Evolutionary conservation across 2,113 vertebrate genomes (phyloP), one percentile per base, ranked within the genome.

Genomic region (Cryptomyrus ogoouensis): DNA sequence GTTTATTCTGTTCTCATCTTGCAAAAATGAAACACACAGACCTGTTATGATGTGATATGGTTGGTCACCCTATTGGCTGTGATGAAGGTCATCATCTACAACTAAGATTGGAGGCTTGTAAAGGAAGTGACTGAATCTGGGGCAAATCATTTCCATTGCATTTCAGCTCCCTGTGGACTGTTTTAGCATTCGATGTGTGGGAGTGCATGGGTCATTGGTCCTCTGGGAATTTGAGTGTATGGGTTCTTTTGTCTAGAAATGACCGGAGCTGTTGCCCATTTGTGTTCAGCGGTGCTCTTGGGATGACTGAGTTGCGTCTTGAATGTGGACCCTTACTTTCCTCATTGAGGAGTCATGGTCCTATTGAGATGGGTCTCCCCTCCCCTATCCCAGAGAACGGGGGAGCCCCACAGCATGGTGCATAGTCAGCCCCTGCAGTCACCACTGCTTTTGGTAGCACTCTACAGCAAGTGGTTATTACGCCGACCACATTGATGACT

Each of bases 381-480:
- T 74, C 70, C 70, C 70, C 70, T 35, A 42, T 80, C 13, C 1
- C 70, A 77, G 70, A 42, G 35, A 15, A 4, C 4, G 21, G 52
- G 87, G 56, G n/a, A 35, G 15, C 21, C 39, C 44, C 44, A 7
- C 44, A 47, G 83, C 44, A n/a, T 46, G 87, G 19, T 42, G 42
- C 88, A 74, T 70, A 88, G 42, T 44, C 39, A 74, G 62, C 42
- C 12, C 9, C 56, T 31, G 13, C 42, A 50, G 88, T 70, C 62
- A 74, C 12, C 8, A 24, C 62, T 42, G 42, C 39, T 88, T 74
- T 47, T 49, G 56, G 88, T 70, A 88, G 47, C 62, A 88, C n/a
- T 88, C 62, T 49, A 50, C 88, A 74, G 19, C 31, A 88, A 74
- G 62, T 46, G 88, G 62, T 44, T 50, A 49, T 74, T 88, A 88